These are phyloP conservation scores for Nymphicus hollandicus DNA, from an alignment of 2,113 vertebrate genomes.

Conservation along the genomic window DNA sequence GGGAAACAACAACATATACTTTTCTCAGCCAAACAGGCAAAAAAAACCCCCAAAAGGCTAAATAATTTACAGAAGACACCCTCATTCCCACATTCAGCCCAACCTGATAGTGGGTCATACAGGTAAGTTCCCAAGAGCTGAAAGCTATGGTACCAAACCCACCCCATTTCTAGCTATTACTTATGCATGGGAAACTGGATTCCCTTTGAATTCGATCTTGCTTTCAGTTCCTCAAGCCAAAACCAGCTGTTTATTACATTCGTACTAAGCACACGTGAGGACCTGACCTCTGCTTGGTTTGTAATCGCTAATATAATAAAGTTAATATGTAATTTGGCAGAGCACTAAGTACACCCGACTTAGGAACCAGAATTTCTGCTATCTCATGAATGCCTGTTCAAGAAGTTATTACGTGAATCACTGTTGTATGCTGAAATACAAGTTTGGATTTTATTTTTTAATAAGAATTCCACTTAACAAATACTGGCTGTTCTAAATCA, in stretches of 20 bases:
- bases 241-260: background rate
- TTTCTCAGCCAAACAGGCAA: background rate
- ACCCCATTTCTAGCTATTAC: background rate
- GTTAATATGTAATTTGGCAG: background rate
- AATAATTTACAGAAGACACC: background rate
- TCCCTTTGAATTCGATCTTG: background rate
- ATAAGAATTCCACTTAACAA: background rate
- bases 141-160: background rate
- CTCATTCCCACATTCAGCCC: background rate
- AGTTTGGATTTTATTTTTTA: background rate
- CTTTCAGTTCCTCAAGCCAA: background rate
- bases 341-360: background rate
- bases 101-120: accelerated
- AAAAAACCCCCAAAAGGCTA: background rate
- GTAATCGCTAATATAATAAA: background rate
- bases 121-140: background rate
- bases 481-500: background rate
- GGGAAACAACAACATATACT: accelerated
- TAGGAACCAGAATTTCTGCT: background rate
- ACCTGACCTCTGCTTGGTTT: background rate
- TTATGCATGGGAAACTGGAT: background rate
- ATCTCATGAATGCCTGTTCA: background rate
- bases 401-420: background rate
- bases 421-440: background rate
- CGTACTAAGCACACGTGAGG: background rate